These are phyloP conservation scores for Parazoanthus atlanticus DNA, from an alignment of 92 coral and sea anemone species.

Conservation along the genomic window DNA sequence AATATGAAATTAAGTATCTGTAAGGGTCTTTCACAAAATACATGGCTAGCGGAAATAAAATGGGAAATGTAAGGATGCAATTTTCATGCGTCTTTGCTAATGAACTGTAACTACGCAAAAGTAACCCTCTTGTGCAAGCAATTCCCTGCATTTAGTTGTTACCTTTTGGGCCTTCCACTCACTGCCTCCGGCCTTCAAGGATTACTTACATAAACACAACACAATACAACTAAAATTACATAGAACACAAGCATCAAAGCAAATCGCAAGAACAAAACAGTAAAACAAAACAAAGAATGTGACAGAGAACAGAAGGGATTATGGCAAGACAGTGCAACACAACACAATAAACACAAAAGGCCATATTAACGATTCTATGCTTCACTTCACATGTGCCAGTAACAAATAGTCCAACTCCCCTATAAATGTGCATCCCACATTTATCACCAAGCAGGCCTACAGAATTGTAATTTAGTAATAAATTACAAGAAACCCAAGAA, in stretches of 20 bases:
- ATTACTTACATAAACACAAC: not conserved
- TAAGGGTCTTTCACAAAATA: no score
- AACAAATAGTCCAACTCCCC: not conserved
- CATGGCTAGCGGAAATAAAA: not conserved
- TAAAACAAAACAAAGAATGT: not conserved
- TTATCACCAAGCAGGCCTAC: not conserved
- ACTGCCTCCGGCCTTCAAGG: slow-evolving; percentile 27
- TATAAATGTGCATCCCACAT: not conserved
- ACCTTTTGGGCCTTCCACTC: slow-evolving; percentile 39
- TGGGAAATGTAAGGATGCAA: not conserved
- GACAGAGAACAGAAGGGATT: not conserved
- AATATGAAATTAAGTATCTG: no score
- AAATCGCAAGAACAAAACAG: not conserved
- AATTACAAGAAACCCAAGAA: not conserved
- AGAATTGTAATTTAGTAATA: no score
- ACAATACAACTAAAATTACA: not conserved
- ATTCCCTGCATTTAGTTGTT: slow-evolving; percentile 18
- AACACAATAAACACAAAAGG: not conserved
- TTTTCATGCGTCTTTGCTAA: not conserved
- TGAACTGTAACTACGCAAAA: not conserved
- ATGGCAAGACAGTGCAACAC: not conserved
- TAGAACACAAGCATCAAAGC: not conserved
- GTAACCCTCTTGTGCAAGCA: not conserved
- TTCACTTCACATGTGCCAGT: not conserved
- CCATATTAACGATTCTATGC: slow-evolving; percentile 29